Conservation (phyloP, 2,797 vertebrate genomes). For the Poecilia wingei region DNA sequence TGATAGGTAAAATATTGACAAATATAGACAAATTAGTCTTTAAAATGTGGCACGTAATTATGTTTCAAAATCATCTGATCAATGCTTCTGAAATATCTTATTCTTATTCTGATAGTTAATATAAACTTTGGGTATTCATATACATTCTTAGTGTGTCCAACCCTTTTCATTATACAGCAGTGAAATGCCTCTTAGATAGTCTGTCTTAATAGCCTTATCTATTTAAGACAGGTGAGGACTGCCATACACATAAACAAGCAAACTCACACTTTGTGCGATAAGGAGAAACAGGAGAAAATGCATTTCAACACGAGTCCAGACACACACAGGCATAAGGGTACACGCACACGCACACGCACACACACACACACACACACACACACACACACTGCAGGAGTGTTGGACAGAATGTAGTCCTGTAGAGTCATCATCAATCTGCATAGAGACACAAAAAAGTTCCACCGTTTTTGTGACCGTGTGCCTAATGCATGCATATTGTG, state of each 20-base stretch:
- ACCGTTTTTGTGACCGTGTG: constrained; percentile 6
- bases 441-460: constrained; percentile 34
- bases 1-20: background rate
- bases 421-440: constrained; percentile 63
- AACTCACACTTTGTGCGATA: constrained; percentile 9
- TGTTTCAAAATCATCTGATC: background rate
- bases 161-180: constrained; percentile 54
- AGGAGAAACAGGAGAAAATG: background rate
- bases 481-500: constrained; percentile 17
- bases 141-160: constrained; percentile 17
- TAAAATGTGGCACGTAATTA: background rate
- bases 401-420: constrained; percentile 36
- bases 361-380: constrained; percentile 3
- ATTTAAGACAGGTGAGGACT: constrained; percentile 69
- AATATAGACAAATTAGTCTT: background rate
- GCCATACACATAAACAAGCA: constrained; percentile 23
- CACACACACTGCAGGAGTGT: constrained; percentile 28
- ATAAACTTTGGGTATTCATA: background rate
- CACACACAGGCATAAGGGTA: background rate
- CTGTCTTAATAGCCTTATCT: constrained; percentile 66
- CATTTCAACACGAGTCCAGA: background rate
- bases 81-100: background rate
- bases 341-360: no score
- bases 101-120: background rate
- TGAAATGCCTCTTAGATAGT: constrained; percentile 66